A percentile compares a stretch with the other conserved stretches of the same genome.
Conservation (phyloP, 1,140 invertebrate genomes). For the Pantala flavescens region DNA sequence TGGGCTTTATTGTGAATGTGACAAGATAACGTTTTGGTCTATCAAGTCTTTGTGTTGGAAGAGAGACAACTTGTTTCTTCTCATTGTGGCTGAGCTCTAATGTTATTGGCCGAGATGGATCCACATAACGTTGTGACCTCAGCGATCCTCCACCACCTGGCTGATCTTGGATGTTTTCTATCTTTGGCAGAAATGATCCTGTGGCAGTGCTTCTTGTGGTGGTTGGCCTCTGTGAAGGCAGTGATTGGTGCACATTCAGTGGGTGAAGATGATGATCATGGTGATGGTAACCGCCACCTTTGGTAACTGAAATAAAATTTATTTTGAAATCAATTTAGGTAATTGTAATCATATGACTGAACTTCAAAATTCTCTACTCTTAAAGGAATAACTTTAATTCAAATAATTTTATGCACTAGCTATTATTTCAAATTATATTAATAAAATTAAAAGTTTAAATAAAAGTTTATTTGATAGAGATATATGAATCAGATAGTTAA, state of each 20-base stretch:
- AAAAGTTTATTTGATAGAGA: too few relatives aligned
- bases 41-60: slow-evolving; percentile 72
- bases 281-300: slow-evolving; percentile 32
- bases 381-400: too few relatives aligned
- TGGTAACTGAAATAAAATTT: slow-evolving; percentile 45
- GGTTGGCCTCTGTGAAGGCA: slow-evolving; percentile 42
- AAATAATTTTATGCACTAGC: too few relatives aligned
- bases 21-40: slow-evolving; percentile 82
- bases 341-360: too few relatives aligned
- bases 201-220: background rate
- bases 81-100: slow-evolving; percentile 60
- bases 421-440: too few relatives aligned
- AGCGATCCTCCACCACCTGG: slow-evolving; percentile 21
- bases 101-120: slow-evolving; percentile 40
- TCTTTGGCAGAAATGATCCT: slow-evolving; percentile 42
- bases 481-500: too few relatives aligned
- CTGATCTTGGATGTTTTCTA: slow-evolving; percentile 40
- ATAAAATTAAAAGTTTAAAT: too few relatives aligned
- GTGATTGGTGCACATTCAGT: slow-evolving; percentile 51
- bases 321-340: too few relatives aligned
- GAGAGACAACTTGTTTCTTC: slow-evolving; percentile 69
- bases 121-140: slow-evolving; percentile 28
- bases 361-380: too few relatives aligned
- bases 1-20: slow-evolving; percentile 68
- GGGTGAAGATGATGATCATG: background rate